A percentile compares a stretch with the other conserved stretches of the same genome.
Conservation (phyloP, 2,888 invertebrate genomes). For the Acanthoscelides obtectus region DNA sequence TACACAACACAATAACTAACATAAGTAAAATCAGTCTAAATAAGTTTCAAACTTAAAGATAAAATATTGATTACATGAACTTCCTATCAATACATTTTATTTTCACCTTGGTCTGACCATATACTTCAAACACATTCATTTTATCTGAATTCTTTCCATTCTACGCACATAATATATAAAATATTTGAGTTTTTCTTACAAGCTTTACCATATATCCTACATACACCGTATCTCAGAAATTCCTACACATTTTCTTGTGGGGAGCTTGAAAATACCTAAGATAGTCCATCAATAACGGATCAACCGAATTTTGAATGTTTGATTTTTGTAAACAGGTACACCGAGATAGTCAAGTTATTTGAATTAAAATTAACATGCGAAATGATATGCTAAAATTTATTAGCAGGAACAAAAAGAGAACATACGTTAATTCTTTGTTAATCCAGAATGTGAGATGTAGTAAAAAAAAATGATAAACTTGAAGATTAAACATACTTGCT, state of each 20-base stretch:
- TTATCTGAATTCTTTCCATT: neutral
- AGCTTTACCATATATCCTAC: neutral
- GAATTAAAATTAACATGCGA: too few relatives aligned
- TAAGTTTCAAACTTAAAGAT: neutral
- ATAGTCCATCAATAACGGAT: neutral
- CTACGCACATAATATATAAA: neutral
- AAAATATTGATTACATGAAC: neutral
- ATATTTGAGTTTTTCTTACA: neutral
- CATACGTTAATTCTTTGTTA: too few relatives aligned
- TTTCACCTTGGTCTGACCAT: neutral
- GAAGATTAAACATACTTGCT: too few relatives aligned
- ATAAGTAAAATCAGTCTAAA: neutral
- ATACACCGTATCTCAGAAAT: neutral
- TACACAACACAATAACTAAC: neutral
- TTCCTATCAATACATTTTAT: neutral
- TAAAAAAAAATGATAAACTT: too few relatives aligned
- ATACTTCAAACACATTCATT: neutral
- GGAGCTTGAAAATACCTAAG: neutral
- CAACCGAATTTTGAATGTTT: too few relatives aligned
- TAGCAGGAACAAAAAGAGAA: too few relatives aligned
- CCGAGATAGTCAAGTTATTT: too few relatives aligned
- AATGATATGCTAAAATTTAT: too few relatives aligned
- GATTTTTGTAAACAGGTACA: too few relatives aligned
- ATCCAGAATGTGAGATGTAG: too few relatives aligned
- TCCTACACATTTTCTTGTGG: neutral